Percentiles rank a stretch among this genome's conserved stretches.
These are phyloP conservation scores for Hippocampus guttulatus DNA, from an alignment of 2,113 vertebrate species.

Conservation along the genomic window DNA sequence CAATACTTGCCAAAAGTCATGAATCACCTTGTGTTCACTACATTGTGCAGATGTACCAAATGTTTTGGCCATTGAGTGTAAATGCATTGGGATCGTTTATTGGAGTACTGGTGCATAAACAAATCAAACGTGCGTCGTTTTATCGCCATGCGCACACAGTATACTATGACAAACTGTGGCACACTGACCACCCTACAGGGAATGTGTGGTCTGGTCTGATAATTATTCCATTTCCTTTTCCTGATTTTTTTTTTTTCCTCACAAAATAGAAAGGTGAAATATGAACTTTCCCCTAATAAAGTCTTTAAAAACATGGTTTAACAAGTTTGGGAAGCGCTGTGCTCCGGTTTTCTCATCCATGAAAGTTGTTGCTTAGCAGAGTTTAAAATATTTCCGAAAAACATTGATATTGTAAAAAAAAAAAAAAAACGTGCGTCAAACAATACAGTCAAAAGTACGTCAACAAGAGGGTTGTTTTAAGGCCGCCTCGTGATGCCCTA, in stretches of 20 bases:
- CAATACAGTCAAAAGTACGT: background rate
- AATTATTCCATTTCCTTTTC: background rate
- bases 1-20: background rate
- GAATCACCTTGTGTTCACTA: background rate
- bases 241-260: background rate
- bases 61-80: background rate
- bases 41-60: background rate
- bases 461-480: constrained; percentile 2
- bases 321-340: background rate
- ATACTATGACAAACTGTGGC: background rate
- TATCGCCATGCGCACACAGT: background rate
- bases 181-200: background rate
- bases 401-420: background rate
- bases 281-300: background rate
- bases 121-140: background rate
- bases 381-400: background rate
- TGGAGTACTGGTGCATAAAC: background rate
- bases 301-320: background rate
- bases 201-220: background rate
- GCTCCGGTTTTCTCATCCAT: constrained; percentile 16
- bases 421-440: background rate
- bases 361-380: constrained; percentile 15
- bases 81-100: background rate
- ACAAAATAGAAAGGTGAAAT: background rate
- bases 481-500: constrained; percentile 4